These are phyloP conservation scores for Platygyra sinensis DNA, from an alignment of 64 coral and sea anemone genomes.

Conservation along the genomic window DNA sequence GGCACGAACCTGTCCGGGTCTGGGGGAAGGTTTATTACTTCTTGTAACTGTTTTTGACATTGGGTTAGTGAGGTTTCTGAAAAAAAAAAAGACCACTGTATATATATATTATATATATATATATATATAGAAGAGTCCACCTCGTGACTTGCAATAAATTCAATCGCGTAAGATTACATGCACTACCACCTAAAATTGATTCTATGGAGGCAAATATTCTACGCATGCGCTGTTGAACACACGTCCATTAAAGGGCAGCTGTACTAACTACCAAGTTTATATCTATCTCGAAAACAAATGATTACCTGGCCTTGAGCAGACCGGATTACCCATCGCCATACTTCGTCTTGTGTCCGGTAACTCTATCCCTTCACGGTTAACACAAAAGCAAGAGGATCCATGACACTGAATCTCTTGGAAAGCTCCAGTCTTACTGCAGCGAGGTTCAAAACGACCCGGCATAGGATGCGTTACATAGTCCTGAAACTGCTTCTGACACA, in stretches of 20 bases:
- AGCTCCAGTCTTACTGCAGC: conserved; percentile 63
- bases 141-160: too few species aligned
- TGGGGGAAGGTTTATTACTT: conserved; percentile 24
- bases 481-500: conserved; percentile 78
- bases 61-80: conserved; percentile 12
- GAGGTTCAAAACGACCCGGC: conserved; percentile 52
- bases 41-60: conserved; percentile 66
- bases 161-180: too few species aligned
- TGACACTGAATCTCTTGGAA: conserved; percentile 70
- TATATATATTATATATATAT: too few species aligned
- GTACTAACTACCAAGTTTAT: neutral
- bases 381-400: conserved; percentile 69
- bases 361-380: conserved; percentile 64
- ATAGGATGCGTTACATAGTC: conserved; percentile 43
- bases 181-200: too few species aligned
- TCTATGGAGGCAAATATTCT: too few species aligned
- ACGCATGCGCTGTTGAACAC: too few species aligned
- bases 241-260: too few species aligned
- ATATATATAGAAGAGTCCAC: neutral
- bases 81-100: neutral
- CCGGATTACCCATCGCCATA: conserved; percentile 65
- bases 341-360: conserved; percentile 55
- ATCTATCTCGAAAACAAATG: neutral
- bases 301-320: conserved; percentile 39
- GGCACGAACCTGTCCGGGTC: conserved; percentile 51